Conservation (phyloP, 1,140 invertebrate species). For the Drosophila elegans region DNA sequence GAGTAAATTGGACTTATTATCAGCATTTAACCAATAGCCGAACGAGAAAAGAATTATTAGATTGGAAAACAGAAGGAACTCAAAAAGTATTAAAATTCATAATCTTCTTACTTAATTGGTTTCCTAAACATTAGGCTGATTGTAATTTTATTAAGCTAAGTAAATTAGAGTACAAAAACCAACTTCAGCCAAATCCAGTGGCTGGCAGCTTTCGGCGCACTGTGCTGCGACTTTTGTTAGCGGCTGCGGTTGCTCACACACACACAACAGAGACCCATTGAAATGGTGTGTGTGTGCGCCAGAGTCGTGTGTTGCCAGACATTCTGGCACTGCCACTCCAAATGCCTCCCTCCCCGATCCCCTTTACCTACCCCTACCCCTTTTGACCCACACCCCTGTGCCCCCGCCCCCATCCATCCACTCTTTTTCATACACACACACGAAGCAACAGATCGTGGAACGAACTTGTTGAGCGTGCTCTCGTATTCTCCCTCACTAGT, state of each 20-base stretch:
- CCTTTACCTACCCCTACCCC: slow-evolving; percentile 12
- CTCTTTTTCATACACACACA: slow-evolving; percentile 5
- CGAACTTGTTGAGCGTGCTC: slow-evolving; percentile 71
- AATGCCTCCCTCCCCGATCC: slow-evolving; percentile 1
- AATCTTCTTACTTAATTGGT: too few species aligned
- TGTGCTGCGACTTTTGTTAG: slow-evolving; percentile 57
- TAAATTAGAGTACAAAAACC: neutral
- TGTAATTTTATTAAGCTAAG: too few species aligned
- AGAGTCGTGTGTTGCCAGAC: slow-evolving; percentile 79
- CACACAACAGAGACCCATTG: slow-evolving; percentile 5
- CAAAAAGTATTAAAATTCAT: too few species aligned
- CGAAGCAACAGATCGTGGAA: slow-evolving; percentile 57
- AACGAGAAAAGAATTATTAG: too few species aligned
- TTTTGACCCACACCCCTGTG: slow-evolving; percentile 24
- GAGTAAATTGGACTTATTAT: too few species aligned
- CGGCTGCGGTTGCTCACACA: slow-evolving; percentile 41
- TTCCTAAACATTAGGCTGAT: too few species aligned
- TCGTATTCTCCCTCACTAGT: slow-evolving; percentile 13
- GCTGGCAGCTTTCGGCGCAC: slow-evolving; percentile 31
- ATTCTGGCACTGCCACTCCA: slow-evolving; percentile 74
- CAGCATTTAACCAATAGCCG: too few species aligned
- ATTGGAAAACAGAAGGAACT: too few species aligned
- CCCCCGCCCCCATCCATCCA: neutral
- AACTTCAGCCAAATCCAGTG: neutral
- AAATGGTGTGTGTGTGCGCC: slow-evolving; percentile 34